Evolutionary conservation across 1,140 invertebrate species (phyloP).

Genomic region (Zaprionus ornatus): DNA sequence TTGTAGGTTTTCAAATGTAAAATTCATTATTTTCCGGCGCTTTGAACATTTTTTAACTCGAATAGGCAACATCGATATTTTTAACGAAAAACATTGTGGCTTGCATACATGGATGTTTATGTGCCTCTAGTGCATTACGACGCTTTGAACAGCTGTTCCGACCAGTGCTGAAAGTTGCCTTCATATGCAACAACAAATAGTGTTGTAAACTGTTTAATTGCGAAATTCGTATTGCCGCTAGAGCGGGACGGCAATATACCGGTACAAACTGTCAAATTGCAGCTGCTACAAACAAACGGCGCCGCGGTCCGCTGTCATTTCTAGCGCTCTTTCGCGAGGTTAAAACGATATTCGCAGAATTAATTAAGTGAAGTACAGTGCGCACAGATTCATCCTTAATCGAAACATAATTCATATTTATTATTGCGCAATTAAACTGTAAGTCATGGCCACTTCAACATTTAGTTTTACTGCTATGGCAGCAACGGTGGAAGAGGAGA

Average conservation of each 20-base stretch:
- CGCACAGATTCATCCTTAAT: neutral
- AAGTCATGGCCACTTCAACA: conserved; percentile 28
- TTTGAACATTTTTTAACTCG: too few relatives aligned
- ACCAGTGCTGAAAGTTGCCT: neutral
- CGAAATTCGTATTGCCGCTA: neutral
- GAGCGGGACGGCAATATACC: conserved; percentile 14
- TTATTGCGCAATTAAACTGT: neutral
- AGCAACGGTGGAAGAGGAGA: conserved; percentile 51
- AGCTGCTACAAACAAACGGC: conserved; percentile 51
- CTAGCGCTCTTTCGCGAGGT: conserved; percentile 65
- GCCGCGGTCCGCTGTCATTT: conserved; percentile 37
- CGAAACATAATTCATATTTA: neutral
- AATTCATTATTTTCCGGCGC: too few relatives aligned
- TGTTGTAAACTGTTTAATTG: conserved; percentile 9
- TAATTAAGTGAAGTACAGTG: conserved; percentile 54
- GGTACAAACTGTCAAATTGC: conserved; percentile 37
- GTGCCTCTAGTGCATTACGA: too few relatives aligned
- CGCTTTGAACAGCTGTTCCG: neutral
- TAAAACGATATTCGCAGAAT: conserved; percentile 33
- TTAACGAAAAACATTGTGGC: too few relatives aligned
- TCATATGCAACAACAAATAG: conserved; percentile 11
- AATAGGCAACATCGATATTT: too few relatives aligned
- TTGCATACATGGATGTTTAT: too few relatives aligned
- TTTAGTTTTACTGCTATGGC: conserved; percentile 70
- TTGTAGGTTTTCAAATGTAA: too few relatives aligned